Percentiles rank a stretch among this genome's conserved stretches.
Evolutionary conservation across 2,888 invertebrate genomes (phyloP).

Genomic region (Conomelus anceps): DNA sequence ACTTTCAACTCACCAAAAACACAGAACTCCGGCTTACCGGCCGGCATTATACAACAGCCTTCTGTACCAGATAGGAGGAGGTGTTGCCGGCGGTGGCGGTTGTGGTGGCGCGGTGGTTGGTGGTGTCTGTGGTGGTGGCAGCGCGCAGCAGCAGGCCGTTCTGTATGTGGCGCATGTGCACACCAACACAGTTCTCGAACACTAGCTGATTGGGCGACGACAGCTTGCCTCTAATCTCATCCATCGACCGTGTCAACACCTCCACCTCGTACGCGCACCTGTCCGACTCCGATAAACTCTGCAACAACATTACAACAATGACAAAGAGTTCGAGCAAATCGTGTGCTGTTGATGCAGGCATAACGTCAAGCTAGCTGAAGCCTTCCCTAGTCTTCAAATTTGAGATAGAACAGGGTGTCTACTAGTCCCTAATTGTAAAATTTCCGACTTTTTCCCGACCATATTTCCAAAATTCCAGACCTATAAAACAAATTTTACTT

Average conservation of each 20-base stretch:
- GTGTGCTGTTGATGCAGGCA: too few relatives aligned
- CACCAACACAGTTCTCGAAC: constrained; percentile 84
- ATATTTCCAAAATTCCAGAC: too few relatives aligned
- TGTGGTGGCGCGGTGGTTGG: not conserved
- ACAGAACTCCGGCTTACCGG: not conserved
- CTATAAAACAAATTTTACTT: too few relatives aligned
- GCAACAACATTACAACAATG: constrained; percentile 28
- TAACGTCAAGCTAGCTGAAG: too few relatives aligned
- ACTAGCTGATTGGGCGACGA: constrained; percentile 65
- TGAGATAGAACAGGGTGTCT: too few relatives aligned
- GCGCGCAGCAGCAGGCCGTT: constrained; percentile 28
- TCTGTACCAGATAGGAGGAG: too few relatives aligned
- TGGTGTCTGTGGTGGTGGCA: not conserved
- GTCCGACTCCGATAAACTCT: constrained; percentile 67
- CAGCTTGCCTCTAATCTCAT: constrained; percentile 75
- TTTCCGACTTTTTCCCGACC: too few relatives aligned
- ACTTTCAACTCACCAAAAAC: too few relatives aligned
- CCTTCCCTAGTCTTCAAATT: too few relatives aligned
- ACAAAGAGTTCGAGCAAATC: too few relatives aligned
- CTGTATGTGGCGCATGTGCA: constrained; percentile 42
- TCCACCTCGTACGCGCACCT: constrained; percentile 86
- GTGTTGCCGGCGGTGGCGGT: not conserved
- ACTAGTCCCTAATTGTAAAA: too few relatives aligned
- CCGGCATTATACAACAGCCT: not conserved
- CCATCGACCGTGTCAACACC: constrained; percentile 84